A percentile compares a stretch with the other conserved stretches of the same genome.
Conservation (phyloP, 2,113 vertebrate genomes). For the Zosterops pallidus region DNA sequence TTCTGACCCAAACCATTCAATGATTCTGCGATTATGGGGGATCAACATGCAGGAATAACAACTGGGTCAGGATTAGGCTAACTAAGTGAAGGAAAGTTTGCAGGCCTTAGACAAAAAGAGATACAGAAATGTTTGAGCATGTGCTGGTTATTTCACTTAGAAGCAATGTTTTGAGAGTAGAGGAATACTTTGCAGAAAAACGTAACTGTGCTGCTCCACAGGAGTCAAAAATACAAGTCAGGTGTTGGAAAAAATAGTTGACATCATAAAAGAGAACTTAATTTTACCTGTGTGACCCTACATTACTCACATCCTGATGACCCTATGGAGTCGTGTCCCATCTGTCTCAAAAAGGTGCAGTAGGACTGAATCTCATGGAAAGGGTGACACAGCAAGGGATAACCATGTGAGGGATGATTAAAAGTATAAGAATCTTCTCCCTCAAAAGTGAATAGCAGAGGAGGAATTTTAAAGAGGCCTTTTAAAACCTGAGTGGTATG, state of each 20-base stretch:
- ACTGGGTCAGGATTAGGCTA: not conserved
- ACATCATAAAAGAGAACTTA: not conserved
- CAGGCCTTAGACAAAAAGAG: not conserved
- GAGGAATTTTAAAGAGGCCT: conserved; percentile 17
- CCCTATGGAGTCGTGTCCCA: not conserved
- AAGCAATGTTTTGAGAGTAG: not conserved
- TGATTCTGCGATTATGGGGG: not conserved
- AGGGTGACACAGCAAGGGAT: not conserved
- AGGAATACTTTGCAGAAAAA: not conserved
- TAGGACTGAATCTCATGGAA: not conserved
- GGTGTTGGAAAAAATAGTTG: not conserved
- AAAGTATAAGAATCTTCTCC: not conserved
- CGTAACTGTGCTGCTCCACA: not conserved
- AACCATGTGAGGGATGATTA: not conserved
- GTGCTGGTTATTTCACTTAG: not conserved
- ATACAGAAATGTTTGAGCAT: not conserved
- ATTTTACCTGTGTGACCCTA: not conserved
- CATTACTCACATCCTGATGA: not conserved
- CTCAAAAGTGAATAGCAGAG: conserved; percentile 1
- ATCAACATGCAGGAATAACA: not conserved
- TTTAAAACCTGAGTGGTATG: not conserved
- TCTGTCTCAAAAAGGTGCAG: not conserved
- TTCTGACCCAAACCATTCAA: not conserved
- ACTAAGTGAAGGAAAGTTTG: not conserved
- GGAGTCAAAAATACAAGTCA: not conserved